Conservation (phyloP, 1,140 invertebrate genomes). For the Bilobella aurantiaca region DNA sequence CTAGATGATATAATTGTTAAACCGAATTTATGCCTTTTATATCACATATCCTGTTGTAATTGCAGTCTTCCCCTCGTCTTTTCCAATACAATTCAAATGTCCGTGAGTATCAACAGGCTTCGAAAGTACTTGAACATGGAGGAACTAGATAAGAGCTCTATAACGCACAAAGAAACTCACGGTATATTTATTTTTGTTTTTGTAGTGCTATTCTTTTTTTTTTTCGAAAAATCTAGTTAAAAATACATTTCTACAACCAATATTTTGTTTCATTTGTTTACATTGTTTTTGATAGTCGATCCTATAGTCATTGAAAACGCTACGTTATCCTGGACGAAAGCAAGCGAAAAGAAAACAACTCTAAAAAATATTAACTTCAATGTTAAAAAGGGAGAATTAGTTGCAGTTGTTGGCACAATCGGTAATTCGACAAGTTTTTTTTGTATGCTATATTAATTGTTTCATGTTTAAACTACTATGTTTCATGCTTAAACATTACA, state of each 20-base stretch:
- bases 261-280: too few species aligned
- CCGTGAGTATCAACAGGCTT: slow-evolving; percentile 38
- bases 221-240: too few species aligned
- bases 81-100: slow-evolving; percentile 33
- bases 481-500: too few species aligned
- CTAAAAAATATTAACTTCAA: slow-evolving; percentile 50
- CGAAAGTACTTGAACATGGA: slow-evolving; percentile 38
- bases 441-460: not conserved
- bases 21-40: too few species aligned
- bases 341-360: slow-evolving; percentile 36
- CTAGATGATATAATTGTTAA: too few species aligned
- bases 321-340: slow-evolving; percentile 47
- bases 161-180: too few species aligned
- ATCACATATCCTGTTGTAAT: too few species aligned
- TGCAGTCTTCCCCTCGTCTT: slow-evolving; percentile 36
- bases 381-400: slow-evolving; percentile 68
- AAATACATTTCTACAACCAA: too few species aligned
- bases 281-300: slow-evolving; percentile 45
- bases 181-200: too few species aligned
- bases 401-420: slow-evolving; percentile 74
- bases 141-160: slow-evolving; percentile 36
- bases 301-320: slow-evolving; percentile 42
- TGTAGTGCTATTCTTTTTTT: too few species aligned
- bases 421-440: slow-evolving; percentile 11
- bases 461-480: too few species aligned